Base-by-base conservation (phyloP, 1,140 invertebrate species). In the Ceratina calcarata region DNA sequence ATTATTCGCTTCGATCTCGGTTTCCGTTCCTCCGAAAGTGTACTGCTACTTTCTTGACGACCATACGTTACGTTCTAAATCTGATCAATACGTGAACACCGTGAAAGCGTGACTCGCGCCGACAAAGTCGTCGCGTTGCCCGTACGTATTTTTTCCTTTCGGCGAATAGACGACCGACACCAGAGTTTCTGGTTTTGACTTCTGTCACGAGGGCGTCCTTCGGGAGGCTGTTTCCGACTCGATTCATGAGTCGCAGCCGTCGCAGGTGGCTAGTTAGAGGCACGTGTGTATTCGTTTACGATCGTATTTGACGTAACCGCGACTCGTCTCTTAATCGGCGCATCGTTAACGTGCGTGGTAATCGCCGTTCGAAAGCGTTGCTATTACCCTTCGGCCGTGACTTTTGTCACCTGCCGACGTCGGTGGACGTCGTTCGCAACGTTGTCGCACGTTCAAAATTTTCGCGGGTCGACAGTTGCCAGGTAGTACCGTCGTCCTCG, bases 281-380 rank as follows among this genome's bases (percentile, higher is more conserved):
- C 32, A 58, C 18, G 32, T 20, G 18, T 16, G 64, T 16, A 20
- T 24, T 45, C 49, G 37, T 73, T 27, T 51, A 13, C 13, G 66
- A 4, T 8, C 51, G 60, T 51, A 15, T 72, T 79, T 73, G 77
- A 73, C 77, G 61, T 73, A 65, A 79, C 4, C 37, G 4, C 51
- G 51, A 10, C 15, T 10, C 18, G 1, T n/a, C 12, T 18, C 16
- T 22, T 60, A 51, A 74, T 79, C 70, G 32, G 24, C n/a, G 15
- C 66, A 74, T 73, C 61, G 22, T 74, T 60, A 32, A 65, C 32
- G 24, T 61, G 53, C 61, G 13, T 15, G 62, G 8, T 37, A 37
- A 32, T 74, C 22, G 45, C 64, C 37, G 8, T 45, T 7, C 10
- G 32, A 49, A 57, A 37, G 20, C 53, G 77, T 37, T 53, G 27